These are phyloP conservation scores for Drosophila malerkotliana DNA, from an alignment of 1,140 invertebrate species.

Conservation along the genomic window DNA sequence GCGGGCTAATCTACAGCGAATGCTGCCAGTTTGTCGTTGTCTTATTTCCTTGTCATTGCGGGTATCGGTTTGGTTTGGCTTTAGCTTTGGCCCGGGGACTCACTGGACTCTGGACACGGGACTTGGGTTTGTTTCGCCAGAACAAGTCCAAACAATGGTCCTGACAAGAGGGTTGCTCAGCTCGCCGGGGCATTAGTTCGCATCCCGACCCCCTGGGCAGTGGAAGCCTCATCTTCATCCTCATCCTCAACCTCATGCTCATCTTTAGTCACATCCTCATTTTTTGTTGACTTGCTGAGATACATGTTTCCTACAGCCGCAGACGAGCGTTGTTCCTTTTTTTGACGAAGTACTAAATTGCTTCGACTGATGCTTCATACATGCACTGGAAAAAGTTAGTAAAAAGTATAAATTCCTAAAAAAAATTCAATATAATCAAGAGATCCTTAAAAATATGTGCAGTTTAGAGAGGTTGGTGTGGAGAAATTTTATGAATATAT, in stretches of 20 bases:
- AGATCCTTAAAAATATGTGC: no score
- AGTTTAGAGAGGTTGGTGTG: no score
- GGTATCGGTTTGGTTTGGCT: slow-evolving; percentile 22
- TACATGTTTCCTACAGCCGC: slow-evolving; percentile 38
- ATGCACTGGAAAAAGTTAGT: slow-evolving; percentile 15
- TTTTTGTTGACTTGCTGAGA: slow-evolving; percentile 23
- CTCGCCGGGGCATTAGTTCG: slow-evolving; percentile 34
- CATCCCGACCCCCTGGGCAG: slow-evolving; percentile 51
- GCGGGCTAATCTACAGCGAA: slow-evolving; percentile 54
- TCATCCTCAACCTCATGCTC: slow-evolving; percentile 20
- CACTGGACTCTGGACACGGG: background rate
- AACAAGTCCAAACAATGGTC: slow-evolving; percentile 43
- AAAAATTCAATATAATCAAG: no score
- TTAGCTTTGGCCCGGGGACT: background rate
- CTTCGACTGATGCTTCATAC: slow-evolving; percentile 6
- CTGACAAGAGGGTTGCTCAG: slow-evolving; percentile 45
- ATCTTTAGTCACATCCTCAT: slow-evolving; percentile 24
- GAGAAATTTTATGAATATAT: no score
- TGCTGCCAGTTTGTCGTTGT: slow-evolving; percentile 56
- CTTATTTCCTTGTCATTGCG: slow-evolving; percentile 45
- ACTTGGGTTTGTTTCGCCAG: slow-evolving; percentile 19
- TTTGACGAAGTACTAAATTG: slow-evolving; percentile 34
- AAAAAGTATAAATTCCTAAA: background rate
- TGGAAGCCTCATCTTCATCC: slow-evolving; percentile 20
- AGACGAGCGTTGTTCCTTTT: slow-evolving; percentile 17